phyloP scores from a whole-genome alignment of 2,113 vertebrate species.

The Pelecanoides urinatrix region DNA sequence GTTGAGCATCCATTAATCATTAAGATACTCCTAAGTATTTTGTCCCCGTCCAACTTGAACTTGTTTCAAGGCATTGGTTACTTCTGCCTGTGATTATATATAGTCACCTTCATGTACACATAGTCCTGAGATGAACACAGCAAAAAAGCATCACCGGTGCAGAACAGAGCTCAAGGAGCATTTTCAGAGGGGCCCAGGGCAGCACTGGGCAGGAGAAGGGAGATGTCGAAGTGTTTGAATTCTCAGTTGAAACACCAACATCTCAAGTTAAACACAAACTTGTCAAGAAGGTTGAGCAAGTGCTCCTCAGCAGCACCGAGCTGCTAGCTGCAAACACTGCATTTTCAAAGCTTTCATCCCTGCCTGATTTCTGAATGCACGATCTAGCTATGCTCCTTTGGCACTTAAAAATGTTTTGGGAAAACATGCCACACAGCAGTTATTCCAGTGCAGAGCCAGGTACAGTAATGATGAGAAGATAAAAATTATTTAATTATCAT shows the following conservation, averaged over 20 bases:
- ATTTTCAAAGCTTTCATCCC: background rate
- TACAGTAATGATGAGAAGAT: background rate
- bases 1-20: constrained; percentile 9
- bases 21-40: background rate
- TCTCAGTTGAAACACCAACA: background rate
- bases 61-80: background rate
- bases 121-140: background rate
- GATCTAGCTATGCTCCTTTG: background rate
- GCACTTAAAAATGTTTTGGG: background rate
- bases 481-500: background rate
- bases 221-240: background rate
- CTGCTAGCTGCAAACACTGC: background rate
- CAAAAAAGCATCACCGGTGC: background rate
- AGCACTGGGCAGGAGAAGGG: background rate
- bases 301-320: background rate
- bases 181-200: background rate
- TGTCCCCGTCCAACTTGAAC: background rate
- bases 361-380: background rate
- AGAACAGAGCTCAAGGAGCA: background rate
- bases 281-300: background rate
- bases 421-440: background rate
- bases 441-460: background rate
- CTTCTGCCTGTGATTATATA: background rate
- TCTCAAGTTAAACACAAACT: background rate
- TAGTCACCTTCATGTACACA: background rate